phyloP scores from a whole-genome alignment of 2,888 invertebrate genomes.

The Polymixis lichenea region DNA sequence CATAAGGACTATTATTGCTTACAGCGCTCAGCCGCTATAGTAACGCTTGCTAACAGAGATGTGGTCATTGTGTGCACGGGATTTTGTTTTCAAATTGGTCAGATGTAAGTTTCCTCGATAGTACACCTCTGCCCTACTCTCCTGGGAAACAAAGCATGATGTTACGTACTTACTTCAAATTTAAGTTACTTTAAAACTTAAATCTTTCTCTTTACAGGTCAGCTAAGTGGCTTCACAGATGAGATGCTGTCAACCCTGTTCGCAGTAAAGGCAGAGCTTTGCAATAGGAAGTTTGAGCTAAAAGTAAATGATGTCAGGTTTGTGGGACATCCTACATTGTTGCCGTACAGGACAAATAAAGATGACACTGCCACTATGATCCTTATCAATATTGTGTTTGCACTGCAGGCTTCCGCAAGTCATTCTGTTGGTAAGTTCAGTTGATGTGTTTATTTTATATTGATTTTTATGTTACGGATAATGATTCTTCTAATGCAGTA shows the following conservation, averaged over 20 bases:
- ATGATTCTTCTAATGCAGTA: neutral
- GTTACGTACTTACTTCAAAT: too few species aligned
- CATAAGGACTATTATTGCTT: too few species aligned
- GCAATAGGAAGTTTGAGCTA: conserved; percentile 97
- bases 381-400: conserved; percentile 97
- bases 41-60: too few species aligned
- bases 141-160: too few species aligned
- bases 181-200: too few species aligned
- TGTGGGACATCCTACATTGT: conserved; percentile 97
- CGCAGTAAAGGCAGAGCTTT: conserved; percentile 97
- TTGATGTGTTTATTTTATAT: neutral
- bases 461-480: neutral
- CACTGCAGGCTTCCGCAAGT: conserved; percentile 96
- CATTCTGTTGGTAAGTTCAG: conserved; percentile 94
- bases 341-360: conserved; percentile 92
- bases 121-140: too few species aligned
- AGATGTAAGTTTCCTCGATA: too few species aligned
- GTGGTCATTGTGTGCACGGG: too few species aligned
- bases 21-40: too few species aligned
- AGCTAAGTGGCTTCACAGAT: conserved; percentile 94
- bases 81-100: too few species aligned
- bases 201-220: conserved; percentile 79
- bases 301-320: conserved; percentile 99
- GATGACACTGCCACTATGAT: conserved; percentile 93
- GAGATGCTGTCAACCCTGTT: conserved; percentile 96